Conservation (phyloP, 2,113 vertebrate genomes). For the Colossoma macropomum region DNA sequence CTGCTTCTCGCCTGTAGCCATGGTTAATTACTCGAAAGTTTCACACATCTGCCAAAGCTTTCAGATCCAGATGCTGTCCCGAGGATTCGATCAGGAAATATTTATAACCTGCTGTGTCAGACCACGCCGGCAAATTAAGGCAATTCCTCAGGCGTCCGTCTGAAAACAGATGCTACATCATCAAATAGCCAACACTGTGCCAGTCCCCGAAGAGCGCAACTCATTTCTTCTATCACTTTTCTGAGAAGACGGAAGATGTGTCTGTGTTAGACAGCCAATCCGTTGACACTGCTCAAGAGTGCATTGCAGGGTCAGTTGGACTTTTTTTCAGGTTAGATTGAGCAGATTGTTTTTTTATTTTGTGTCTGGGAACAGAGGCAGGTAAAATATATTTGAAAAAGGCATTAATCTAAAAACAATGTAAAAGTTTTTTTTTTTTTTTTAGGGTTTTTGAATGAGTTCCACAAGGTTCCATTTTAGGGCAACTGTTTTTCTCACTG, state of each 20-base stretch:
- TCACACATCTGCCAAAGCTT: slow-evolving; percentile 46
- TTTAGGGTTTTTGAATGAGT: no score
- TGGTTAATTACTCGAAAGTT: slow-evolving; percentile 42
- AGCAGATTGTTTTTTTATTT: neutral
- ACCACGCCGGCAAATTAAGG: slow-evolving; percentile 40
- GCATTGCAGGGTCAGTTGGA: neutral
- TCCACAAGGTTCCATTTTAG: no score
- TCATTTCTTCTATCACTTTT: neutral
- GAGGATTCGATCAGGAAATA: slow-evolving; percentile 48
- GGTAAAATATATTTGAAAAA: no score
- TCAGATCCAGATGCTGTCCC: slow-evolving; percentile 13
- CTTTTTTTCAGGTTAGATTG: neutral
- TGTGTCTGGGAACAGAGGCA: neutral
- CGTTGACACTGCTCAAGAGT: neutral
- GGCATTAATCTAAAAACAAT: no score
- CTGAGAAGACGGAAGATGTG: neutral
- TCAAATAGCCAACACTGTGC: slow-evolving; percentile 15
- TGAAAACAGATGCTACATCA: slow-evolving; percentile 52
- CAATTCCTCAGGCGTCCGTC: slow-evolving; percentile 21
- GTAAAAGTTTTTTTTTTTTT: no score
- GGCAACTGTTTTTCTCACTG: no score
- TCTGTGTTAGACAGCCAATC: slow-evolving; percentile 2
- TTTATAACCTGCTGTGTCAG: slow-evolving; percentile 53
- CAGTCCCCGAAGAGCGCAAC: neutral
- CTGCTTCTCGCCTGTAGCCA: slow-evolving; percentile 13